Conservation (phyloP, 2,797 vertebrate genomes). For the Thamnophis elegans region DNA sequence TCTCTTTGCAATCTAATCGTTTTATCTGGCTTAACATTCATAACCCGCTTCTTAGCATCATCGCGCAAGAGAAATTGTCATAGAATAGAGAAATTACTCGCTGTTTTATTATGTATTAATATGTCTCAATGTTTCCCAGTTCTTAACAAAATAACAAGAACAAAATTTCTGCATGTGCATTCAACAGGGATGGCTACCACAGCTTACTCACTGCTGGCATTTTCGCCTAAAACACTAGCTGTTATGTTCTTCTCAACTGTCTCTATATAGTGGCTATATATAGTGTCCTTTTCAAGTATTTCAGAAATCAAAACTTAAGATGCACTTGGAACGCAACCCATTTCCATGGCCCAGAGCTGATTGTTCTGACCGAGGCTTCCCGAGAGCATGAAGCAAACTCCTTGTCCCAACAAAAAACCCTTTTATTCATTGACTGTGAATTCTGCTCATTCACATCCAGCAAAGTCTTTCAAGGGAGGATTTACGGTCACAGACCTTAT, state of each 20-base stretch:
- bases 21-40: constrained; percentile 47
- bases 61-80: constrained; percentile 7
- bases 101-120: constrained; percentile 35
- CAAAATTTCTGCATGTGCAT: constrained; percentile 15
- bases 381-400: no score
- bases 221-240: constrained; percentile 8
- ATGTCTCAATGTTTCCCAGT: constrained; percentile 33
- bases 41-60: neutral
- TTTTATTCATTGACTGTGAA: no score
- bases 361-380: no score
- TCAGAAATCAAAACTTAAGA: neutral
- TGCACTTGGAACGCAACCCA: neutral
- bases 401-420: no score
- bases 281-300: constrained; percentile 21
- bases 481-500: no score
- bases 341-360: no score
- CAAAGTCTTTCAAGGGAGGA: no score
- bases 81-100: neutral
- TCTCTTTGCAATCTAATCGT: constrained; percentile 10
- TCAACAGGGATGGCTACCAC: neutral
- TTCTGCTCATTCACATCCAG: no score
- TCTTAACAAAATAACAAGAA: constrained; percentile 14
- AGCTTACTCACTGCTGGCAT: neutral
- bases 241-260: constrained; percentile 33
- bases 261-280: neutral